Percentiles rank a stretch among this genome's conserved stretches.
phyloP scores from a whole-genome alignment of 2,888 invertebrate genomes.

The Cephus pygmeus region DNA sequence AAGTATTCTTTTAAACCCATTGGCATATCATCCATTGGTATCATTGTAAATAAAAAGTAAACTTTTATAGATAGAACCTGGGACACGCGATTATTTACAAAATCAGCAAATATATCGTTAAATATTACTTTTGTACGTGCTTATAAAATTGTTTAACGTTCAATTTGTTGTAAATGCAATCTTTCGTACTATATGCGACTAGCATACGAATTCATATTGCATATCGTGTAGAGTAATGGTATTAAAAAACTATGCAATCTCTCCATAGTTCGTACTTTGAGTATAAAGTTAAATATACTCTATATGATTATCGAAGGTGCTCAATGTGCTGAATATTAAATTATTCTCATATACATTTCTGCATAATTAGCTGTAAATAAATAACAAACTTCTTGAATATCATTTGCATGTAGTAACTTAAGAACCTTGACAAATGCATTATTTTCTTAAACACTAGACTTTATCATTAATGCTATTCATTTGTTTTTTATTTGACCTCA shows the following conservation, averaged over 20 bases:
- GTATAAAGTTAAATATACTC: not conserved
- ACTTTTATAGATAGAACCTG: not conserved
- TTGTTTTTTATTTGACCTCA: not conserved
- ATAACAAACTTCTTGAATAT: conserved; percentile 4
- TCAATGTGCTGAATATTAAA: not conserved
- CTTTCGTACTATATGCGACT: not conserved
- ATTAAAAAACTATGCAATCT: not conserved
- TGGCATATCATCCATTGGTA: not conserved
- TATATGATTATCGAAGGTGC: not conserved
- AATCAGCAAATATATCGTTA: not conserved
- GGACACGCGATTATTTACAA: not conserved
- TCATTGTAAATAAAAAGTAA: not conserved
- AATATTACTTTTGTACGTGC: not conserved
- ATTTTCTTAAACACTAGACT: not conserved
- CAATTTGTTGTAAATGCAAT: not conserved
- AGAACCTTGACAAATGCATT: not conserved
- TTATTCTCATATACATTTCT: conserved; percentile 7
- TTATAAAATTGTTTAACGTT: not conserved
- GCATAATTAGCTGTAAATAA: conserved; percentile 28
- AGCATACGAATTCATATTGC: not conserved
- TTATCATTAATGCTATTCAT: not conserved
- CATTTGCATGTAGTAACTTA: too few relatives aligned
- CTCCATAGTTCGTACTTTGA: not conserved
- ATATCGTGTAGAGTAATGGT: not conserved
- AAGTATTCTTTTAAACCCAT: not conserved